phyloP scores from a whole-genome alignment of 2,797 vertebrate species.

The Pantherophis vulpinus region DNA sequence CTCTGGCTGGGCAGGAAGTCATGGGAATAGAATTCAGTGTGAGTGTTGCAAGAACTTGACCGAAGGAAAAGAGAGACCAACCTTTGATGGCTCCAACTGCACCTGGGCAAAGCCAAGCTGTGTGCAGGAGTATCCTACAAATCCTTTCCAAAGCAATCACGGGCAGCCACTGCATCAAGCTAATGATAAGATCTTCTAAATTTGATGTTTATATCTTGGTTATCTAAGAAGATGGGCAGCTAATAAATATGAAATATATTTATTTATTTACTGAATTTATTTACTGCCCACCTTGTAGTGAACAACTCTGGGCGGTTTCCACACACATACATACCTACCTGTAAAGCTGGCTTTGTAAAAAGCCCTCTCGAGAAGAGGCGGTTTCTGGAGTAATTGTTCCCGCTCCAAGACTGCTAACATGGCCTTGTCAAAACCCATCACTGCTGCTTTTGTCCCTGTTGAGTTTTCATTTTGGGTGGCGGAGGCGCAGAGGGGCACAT shows the following conservation, averaged over 20 bases:
- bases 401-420: too few relatives aligned
- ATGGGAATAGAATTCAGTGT: neutral
- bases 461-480: too few relatives aligned
- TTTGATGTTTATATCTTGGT: neutral
- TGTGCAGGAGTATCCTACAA: neutral
- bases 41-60: neutral
- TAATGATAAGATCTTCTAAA: neutral
- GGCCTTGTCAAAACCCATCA: too few relatives aligned
- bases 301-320: neutral
- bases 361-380: neutral
- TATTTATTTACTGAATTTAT: neutral
- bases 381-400: too few relatives aligned
- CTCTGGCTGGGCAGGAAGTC: neutral
- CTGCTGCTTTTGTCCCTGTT: too few relatives aligned
- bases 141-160: neutral
- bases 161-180: neutral
- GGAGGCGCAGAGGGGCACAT: too few relatives aligned
- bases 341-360: neutral
- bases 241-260: neutral
- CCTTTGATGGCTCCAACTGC: neutral
- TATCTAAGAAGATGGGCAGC: neutral
- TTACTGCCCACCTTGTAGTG: neutral
- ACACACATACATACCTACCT: neutral
- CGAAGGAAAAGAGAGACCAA: neutral
- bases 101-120: neutral